These are phyloP conservation scores for Sebastes fasciatus DNA, from an alignment of 2,113 vertebrate genomes.

Conservation along the genomic window DNA sequence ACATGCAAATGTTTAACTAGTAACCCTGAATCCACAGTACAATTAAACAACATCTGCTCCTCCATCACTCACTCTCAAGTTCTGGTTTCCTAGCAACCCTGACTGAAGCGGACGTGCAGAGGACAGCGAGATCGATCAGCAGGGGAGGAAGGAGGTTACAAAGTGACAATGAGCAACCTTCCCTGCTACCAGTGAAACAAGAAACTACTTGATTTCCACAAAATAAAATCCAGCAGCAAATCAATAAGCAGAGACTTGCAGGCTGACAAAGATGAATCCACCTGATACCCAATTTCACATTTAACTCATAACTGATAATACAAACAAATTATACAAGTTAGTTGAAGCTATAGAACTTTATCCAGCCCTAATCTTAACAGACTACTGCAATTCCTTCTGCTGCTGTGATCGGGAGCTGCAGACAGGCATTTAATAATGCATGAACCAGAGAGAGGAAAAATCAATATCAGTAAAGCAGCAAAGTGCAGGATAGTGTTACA, in stretches of 20 bases:
- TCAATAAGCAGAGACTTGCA: constrained; percentile 3
- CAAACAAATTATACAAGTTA: not conserved
- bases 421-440: constrained; percentile 77
- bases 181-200: constrained; percentile 33
- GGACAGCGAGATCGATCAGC: constrained; percentile 66
- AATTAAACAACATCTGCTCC: constrained; percentile 47
- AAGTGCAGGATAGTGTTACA: constrained; percentile 71
- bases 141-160: constrained; percentile 50
- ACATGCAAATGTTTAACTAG: constrained; percentile 19
- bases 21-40: constrained; percentile 13
- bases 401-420: constrained; percentile 50
- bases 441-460: constrained; percentile 61
- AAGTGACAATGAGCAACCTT: constrained; percentile 58
- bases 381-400: constrained; percentile 5
- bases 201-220: constrained; percentile 40
- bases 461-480: constrained; percentile 63
- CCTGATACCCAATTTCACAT: not conserved
- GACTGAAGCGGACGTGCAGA: constrained; percentile 49
- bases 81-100: constrained; percentile 78
- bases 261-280: not conserved
- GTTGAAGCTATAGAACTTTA: not conserved
- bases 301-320: not conserved
- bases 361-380: not conserved
- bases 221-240: constrained; percentile 7
- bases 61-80: constrained; percentile 50